Evolutionary conservation across 2,888 invertebrate species (phyloP), one percentile per base, ranked within the genome.

Genomic region (Apodemia zela): DNA sequence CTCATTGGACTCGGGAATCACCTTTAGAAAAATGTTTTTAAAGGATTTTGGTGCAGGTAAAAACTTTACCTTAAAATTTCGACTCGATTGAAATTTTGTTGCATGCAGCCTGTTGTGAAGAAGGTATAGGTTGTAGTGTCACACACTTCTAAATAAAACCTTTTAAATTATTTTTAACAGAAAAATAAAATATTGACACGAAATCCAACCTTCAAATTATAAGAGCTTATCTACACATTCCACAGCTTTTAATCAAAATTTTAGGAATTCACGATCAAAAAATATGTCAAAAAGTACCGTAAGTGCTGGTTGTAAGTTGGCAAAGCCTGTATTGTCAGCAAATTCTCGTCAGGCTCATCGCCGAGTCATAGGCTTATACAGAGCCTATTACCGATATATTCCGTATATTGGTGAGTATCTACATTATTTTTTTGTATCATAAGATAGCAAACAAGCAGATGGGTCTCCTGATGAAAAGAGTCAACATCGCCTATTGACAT

Each of bases 361-460:
- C 76, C 93, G 97, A 75, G 98, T 96, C 4, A 78, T 98, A 0
- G 95, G 95, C 78, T 92, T 99, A 54, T 99, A 98, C 80, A 96
- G 95, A 86, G 96, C 97, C 57, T 98, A 97, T 95, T 97, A 95
- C 83, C 94, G 98, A 63, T 97, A 97, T 80, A 93, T 98, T 66
- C 98, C 98, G 0, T 95, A 95, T 73, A 94, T 98, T 71, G 92
- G 98, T 97, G 91, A 90, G 93, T 91, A 62, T 21, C 3, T 4
- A 38, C 38, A 10, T 25, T 25, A 25, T 4, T 0, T 2, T 25
- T n/a, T n/a, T n/a, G n/a, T n/a, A n/a, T n/a, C n/a, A n/a, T n/a
- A n/a, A n/a, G n/a, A n/a, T n/a, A n/a, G n/a, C n/a, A n/a, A n/a
- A n/a, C n/a, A n/a, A n/a, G n/a, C n/a, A n/a, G n/a, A n/a, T n/a